Conservation (phyloP, 64 coral and sea anemone species). For the Cladopsammia gracilis region DNA sequence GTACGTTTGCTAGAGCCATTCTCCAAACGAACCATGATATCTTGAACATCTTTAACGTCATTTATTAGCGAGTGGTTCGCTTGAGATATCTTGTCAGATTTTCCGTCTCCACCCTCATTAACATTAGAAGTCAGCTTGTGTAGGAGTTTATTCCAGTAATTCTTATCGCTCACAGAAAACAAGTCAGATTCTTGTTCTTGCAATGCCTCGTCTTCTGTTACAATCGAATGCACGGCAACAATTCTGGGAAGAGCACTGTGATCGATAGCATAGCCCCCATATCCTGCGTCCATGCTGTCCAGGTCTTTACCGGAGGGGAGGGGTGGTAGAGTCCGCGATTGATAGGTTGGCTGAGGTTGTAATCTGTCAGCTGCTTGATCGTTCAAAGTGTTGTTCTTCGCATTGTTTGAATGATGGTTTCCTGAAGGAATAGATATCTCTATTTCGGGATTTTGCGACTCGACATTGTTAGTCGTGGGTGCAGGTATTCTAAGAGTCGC, state of each 20-base stretch:
- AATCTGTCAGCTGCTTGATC: not conserved
- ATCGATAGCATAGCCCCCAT: conserved; percentile 58
- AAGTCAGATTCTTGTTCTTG: not conserved
- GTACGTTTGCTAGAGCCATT: not conserved
- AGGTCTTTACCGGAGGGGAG: not conserved
- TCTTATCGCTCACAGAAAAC: not conserved
- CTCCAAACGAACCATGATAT: not conserved
- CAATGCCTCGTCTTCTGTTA: not conserved
- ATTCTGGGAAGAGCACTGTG: conserved; percentile 52
- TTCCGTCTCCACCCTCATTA: not conserved
- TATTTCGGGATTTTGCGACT: not conserved
- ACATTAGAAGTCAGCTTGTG: not conserved
- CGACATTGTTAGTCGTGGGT: not conserved
- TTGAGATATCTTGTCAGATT: not conserved
- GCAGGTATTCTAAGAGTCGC: not conserved
- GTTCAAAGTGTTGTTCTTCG: not conserved
- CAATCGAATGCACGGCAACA: conserved; percentile 69
- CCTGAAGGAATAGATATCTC: not conserved
- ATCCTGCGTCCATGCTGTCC: not conserved
- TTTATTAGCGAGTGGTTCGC: not conserved
- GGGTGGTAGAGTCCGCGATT: not conserved
- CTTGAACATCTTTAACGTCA: not conserved
- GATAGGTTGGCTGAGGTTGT: not conserved
- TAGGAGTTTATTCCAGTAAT: not conserved
- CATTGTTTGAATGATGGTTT: not conserved